Evolutionary conservation across 2,797 vertebrate species (phyloP).

Genomic region (Lagorchestes hirsutus): DNA sequence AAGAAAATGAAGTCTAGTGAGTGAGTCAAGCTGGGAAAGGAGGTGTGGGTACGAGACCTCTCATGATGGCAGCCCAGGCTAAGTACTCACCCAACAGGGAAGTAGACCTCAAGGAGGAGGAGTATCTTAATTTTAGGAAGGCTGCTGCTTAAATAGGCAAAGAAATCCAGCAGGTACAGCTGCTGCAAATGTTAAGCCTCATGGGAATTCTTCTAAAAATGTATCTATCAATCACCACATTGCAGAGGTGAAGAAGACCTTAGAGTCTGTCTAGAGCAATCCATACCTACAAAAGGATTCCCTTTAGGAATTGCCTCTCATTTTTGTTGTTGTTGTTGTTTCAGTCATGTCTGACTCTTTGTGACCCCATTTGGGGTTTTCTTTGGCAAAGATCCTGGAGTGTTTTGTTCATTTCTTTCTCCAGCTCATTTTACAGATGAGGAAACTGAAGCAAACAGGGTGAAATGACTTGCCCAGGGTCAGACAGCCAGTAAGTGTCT

Average conservation of each 20-base stretch:
- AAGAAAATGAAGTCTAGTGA: neutral
- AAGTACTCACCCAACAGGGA: neutral
- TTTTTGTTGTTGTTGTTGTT: neutral
- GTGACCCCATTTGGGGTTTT: neutral
- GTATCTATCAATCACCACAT: conserved; percentile 41
- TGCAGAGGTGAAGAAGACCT: conserved; percentile 52
- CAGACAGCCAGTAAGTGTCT: neutral
- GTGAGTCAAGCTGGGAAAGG: neutral
- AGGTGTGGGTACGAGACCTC: neutral
- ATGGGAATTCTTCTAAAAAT: conserved; percentile 32
- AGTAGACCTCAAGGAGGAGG: neutral
- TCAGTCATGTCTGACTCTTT: neutral
- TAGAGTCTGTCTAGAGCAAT: neutral
- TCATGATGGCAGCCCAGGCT: neutral
- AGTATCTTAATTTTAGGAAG: neutral
- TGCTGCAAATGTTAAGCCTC: conserved; percentile 63
- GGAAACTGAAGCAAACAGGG: neutral
- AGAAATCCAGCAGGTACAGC: conserved; percentile 59
- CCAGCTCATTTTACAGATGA: neutral
- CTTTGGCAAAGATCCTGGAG: neutral
- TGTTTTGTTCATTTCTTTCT: neutral
- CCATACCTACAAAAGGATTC: neutral
- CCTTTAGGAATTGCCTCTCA: neutral
- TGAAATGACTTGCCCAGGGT: neutral
- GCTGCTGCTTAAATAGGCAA: neutral